A percentile compares a stretch with the other conserved stretches of the same genome.
Evolutionary conservation across 2,797 vertebrate species (phyloP).

Genomic region (Pipistrellus kuhlii): DNA sequence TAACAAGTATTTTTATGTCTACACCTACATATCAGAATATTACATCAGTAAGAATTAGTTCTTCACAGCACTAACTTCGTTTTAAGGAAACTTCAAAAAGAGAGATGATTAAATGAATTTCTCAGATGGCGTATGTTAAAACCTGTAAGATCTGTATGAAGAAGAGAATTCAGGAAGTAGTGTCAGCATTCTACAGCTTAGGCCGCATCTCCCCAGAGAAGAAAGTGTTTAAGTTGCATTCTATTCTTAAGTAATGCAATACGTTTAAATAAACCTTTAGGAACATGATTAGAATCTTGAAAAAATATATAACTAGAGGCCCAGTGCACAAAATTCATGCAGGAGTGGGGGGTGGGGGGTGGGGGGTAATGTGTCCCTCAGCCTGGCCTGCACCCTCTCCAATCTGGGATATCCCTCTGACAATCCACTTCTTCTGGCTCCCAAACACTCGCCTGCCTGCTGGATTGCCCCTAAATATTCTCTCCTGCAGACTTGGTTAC

Average conservation of each 20-base stretch:
- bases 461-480: no score
- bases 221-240: not conserved
- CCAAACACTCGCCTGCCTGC: no score
- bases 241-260: not conserved
- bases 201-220: not conserved
- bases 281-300: not conserved
- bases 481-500: no score
- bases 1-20: not conserved
- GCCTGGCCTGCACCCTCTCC: no score
- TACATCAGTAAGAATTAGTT: not conserved
- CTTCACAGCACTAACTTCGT: not conserved
- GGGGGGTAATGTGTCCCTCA: no score
- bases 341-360: accelerated
- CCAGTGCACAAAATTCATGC: no score
- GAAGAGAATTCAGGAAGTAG: not conserved
- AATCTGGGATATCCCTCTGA: no score
- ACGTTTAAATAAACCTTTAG: not conserved
- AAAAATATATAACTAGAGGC: not conserved
- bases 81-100: constrained; percentile 10
- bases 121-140: not conserved
- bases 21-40: not conserved
- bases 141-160: not conserved
- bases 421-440: no score
- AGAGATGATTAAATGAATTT: not conserved
- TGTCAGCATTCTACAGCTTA: not conserved